phyloP scores from a whole-genome alignment of 2,888 invertebrate species.

The Eupeodes luniger region DNA sequence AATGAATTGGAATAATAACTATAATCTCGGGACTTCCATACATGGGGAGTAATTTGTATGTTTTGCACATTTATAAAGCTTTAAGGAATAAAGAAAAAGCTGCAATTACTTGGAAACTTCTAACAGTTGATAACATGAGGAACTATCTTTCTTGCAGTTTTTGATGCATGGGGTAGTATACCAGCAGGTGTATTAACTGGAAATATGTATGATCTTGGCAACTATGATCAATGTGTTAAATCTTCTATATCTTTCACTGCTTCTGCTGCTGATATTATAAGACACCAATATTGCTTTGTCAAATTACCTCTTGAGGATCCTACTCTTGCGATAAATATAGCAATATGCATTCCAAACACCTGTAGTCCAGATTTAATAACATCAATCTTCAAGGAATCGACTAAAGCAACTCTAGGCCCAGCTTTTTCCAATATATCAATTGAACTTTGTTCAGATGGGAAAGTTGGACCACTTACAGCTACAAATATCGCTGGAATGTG shows the following conservation, averaged over 20 bases:
- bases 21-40: too few species aligned
- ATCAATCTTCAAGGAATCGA: conserved; percentile 40
- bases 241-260: conserved; percentile 2
- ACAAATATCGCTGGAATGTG: conserved; percentile 1
- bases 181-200: conserved; percentile 78
- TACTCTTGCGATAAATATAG: conserved; percentile 15
- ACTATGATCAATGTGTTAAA: conserved; percentile 80
- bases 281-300: conserved; percentile 80
- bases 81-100: too few species aligned
- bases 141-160: conserved; percentile 75
- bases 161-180: conserved; percentile 80
- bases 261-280: conserved; percentile 65
- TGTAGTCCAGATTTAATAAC: conserved; percentile 56
- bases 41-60: too few species aligned
- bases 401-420: conserved; percentile 1
- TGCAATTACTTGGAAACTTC: too few species aligned
- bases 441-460: conserved; percentile 1
- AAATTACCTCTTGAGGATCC: conserved; percentile 22
- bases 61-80: too few species aligned
- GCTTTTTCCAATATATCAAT: conserved; percentile 12
- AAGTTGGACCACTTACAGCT: not conserved
- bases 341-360: conserved; percentile 69
- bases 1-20: too few species aligned
- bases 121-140: not conserved
- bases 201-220: conserved; percentile 79